Evolutionary conservation across 2,113 vertebrate genomes (phyloP).

Genomic region (Synchiropus splendidus): DNA sequence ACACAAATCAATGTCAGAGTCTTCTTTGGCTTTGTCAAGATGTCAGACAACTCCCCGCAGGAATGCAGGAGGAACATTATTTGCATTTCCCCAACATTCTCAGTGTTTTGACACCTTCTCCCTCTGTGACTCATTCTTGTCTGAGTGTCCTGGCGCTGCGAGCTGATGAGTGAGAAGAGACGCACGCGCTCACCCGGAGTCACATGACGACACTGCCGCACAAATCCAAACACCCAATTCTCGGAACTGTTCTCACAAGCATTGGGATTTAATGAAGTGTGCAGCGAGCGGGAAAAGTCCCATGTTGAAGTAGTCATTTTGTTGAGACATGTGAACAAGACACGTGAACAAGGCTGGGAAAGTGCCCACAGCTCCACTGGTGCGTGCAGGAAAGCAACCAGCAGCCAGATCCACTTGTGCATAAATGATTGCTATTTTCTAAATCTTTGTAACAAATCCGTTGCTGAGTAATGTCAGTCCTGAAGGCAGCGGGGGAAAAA

Average conservation of each 20-base stretch:
- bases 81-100: conserved; percentile 79
- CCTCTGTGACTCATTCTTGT: conserved; percentile 70
- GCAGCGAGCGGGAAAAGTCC: too few relatives aligned
- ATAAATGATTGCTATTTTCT: background rate
- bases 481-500: too few relatives aligned
- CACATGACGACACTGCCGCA: conserved; percentile 7
- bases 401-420: background rate
- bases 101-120: conserved; percentile 83
- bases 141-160: conserved; percentile 76
- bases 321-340: conserved; percentile 1
- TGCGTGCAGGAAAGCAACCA: background rate
- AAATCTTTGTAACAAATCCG: too few relatives aligned
- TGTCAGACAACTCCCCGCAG: conserved; percentile 76
- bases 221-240: conserved; percentile 11
- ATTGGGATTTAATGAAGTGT: conserved; percentile 25
- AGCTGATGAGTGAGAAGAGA: conserved; percentile 72
- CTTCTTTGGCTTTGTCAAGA: conserved; percentile 79
- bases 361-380: background rate
- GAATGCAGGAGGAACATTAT: conserved; percentile 74
- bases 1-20: conserved; percentile 84
- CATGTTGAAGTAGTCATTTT: conserved; percentile 1
- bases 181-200: conserved; percentile 60
- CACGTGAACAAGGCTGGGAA: conserved; percentile 1
- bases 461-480: too few relatives aligned
- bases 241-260: conserved; percentile 2